These are phyloP conservation scores for Hippocampus mohnikei DNA, from an alignment of 2,113 vertebrate species.

Conservation along the genomic window DNA sequence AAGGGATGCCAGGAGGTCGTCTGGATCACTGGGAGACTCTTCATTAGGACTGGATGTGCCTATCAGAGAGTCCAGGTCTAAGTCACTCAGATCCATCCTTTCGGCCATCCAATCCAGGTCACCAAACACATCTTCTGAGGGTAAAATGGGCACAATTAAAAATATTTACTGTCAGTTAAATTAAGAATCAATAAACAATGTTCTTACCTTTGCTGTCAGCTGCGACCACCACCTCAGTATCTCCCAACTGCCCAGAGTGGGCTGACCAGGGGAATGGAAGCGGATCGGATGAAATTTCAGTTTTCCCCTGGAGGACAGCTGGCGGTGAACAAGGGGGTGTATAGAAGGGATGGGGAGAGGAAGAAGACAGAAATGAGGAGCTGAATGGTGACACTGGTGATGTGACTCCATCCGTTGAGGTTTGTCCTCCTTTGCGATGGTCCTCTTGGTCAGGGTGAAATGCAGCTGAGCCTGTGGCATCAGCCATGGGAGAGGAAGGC, in stretches of 20 bases:
- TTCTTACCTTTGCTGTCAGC: conserved; percentile 81
- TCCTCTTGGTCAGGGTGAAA: conserved; percentile 61
- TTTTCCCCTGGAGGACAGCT: conserved; percentile 50
- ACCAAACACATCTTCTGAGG: conserved; percentile 78
- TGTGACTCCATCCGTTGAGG: conserved; percentile 67
- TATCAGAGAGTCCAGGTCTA: conserved; percentile 86
- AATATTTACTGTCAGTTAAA: not conserved
- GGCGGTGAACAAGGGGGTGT: conserved; percentile 54
- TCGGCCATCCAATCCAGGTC: conserved; percentile 95
- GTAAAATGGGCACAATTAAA: not conserved
- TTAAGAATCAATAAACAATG: not conserved
- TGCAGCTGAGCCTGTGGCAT: conserved; percentile 69
- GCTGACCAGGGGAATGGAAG: conserved; percentile 78
- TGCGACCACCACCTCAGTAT: conserved; percentile 44
- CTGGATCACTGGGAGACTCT: conserved; percentile 75
- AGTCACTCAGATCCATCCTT: conserved; percentile 86
- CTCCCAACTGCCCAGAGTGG: conserved; percentile 73
- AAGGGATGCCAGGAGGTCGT: conserved; percentile 74
- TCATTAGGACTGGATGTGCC: conserved; percentile 78
- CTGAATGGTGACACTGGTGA: conserved; percentile 58
- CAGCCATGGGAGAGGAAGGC: conserved; percentile 93
- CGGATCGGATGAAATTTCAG: conserved; percentile 45
- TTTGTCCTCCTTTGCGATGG: conserved; percentile 46
- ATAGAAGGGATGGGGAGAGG: conserved; percentile 62
- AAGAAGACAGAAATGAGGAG: conserved; percentile 54